phyloP scores from a whole-genome alignment of 2,888 invertebrate species.

The Craniophora ligustri region DNA sequence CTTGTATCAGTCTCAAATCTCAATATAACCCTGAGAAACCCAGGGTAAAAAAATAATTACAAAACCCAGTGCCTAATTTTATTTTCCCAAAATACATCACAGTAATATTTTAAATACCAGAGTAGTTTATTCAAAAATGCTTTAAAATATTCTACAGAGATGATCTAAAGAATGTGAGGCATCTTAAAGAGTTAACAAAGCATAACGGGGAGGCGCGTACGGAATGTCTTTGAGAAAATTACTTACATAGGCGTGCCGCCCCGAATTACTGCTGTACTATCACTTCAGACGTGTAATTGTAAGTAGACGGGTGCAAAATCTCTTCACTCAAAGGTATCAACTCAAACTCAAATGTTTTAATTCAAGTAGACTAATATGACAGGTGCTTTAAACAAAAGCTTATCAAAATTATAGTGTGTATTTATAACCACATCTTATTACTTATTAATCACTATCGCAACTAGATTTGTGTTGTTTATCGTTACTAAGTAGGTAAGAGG shows the following conservation, averaged over 20 bases:
- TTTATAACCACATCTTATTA: too few species aligned
- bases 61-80: too few species aligned
- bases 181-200: slow-evolving; percentile 84
- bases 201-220: slow-evolving; percentile 63
- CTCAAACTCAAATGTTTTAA: too few species aligned
- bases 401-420: too few species aligned
- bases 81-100: neutral
- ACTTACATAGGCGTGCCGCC: slow-evolving; percentile 71
- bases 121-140: slow-evolving; percentile 11
- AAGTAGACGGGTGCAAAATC: slow-evolving; percentile 32
- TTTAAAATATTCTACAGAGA: slow-evolving; percentile 18
- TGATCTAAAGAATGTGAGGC: slow-evolving; percentile 59
- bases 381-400: too few species aligned
- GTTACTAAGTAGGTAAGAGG: too few species aligned
- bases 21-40: too few species aligned
- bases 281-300: slow-evolving; percentile 44
- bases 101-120: neutral
- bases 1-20: too few species aligned
- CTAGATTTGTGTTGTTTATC: too few species aligned
- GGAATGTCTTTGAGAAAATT: slow-evolving; percentile 85
- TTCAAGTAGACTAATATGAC: too few species aligned
- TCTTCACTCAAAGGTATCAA: neutral
- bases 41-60: neutral
- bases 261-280: slow-evolving; percentile 68
- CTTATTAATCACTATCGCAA: too few species aligned